Base-by-base conservation (phyloP, 2,113 vertebrate genomes). In the Hydropotes inermis region DNA sequence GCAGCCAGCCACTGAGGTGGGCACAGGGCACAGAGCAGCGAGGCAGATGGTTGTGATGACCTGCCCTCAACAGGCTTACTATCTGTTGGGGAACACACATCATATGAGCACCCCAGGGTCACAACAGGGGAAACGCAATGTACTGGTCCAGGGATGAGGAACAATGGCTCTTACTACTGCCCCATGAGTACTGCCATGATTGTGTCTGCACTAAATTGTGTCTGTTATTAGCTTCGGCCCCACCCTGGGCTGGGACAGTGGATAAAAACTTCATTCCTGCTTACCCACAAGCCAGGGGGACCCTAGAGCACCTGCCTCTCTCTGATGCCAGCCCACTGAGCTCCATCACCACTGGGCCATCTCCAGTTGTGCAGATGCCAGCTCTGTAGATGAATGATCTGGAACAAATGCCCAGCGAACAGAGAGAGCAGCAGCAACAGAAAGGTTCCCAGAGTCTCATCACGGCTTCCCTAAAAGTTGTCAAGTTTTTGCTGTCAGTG, bases 21-120 rank as follows among this genome's bases (percentile, higher is more conserved):
- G 52, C 33, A 12, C 2, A 0, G 43, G 30, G 45, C 7, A 33
- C 3, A 25, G 25, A 36, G 86, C 52, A 54, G 58, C 2, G 2
- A 30, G 16, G 84, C 10, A 11, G 70, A 82, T 3, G 9, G n/a
- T 2, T 0, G 7, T 1, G 47, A 17, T 1, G 23, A 36, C 30
- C 13, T 7, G 6, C 54, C 81, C 4, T 79, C 19, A 9, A 14
- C 3, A 0, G 6, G 5, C 12, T 64, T 8, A 19, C n/a, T 50
- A 43, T 14, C 81, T 55, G 0, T 1, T 6, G n/a, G 61, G 54
- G 55, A 76, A 54, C 76, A 54, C 19, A 28, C 14, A 8, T 17
- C 28, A 27, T 2, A 7, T 1, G 16, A 55, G 28, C 52, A 54
- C 57, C 45, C 4, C 10, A 10, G 21, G 23, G 9, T 78, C 94